phyloP scores from a whole-genome alignment of 2,888 invertebrate genomes.

The Macrosoma leucophasiata region DNA sequence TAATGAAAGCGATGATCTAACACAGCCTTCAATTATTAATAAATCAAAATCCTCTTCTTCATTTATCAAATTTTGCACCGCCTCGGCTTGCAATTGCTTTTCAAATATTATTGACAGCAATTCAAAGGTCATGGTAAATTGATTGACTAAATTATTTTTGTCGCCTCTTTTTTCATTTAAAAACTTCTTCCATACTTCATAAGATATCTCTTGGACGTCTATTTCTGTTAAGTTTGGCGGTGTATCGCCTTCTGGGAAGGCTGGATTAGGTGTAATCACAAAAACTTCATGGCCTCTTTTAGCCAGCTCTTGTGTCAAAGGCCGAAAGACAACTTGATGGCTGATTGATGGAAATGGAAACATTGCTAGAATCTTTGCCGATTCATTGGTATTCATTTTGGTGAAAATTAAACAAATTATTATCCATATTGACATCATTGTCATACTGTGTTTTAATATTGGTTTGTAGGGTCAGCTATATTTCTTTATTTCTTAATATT shows the following conservation, averaged over 20 bases:
- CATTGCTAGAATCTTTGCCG: slow-evolving; percentile 45
- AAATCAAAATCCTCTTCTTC: slow-evolving; percentile 32
- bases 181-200: slow-evolving; percentile 24
- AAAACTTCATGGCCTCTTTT: slow-evolving; percentile 58
- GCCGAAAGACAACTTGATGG: slow-evolving; percentile 45
- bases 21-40: slow-evolving; percentile 32
- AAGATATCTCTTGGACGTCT: slow-evolving; percentile 36
- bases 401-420: no score
- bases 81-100: slow-evolving; percentile 22
- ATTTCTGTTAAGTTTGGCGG: slow-evolving; percentile 51
- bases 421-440: no score
- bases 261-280: slow-evolving; percentile 51
- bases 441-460: no score
- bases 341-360: slow-evolving; percentile 51
- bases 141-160: neutral
- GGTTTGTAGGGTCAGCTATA: no score
- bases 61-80: slow-evolving; percentile 28
- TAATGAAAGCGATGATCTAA: slow-evolving; percentile 24
- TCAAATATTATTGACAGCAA: slow-evolving; percentile 17
- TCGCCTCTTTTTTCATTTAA: neutral
- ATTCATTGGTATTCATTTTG: no score
- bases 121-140: neutral
- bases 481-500: no score
- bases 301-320: slow-evolving; percentile 46
- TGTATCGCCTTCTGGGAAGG: slow-evolving; percentile 30